These are phyloP conservation scores for Anguilla japonica DNA, from an alignment of 2,113 vertebrate genomes.

Conservation along the genomic window DNA sequence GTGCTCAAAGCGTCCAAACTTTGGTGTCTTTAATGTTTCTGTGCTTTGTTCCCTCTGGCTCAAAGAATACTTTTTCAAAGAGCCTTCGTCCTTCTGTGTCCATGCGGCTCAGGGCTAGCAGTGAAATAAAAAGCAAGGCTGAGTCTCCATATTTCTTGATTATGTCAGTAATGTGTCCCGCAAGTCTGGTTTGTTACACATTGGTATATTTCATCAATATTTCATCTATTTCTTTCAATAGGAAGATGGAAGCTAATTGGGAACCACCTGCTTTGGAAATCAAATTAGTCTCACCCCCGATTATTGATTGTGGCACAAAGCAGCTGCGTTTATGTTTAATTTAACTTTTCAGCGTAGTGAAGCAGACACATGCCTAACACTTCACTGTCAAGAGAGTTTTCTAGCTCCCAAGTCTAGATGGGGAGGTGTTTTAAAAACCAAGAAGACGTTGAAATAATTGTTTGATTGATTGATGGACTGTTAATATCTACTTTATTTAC, in stretches of 20 bases:
- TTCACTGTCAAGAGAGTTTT: background rate
- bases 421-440: background rate
- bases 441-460: background rate
- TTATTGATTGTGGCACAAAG: conserved; percentile 42
- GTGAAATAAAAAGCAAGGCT: conserved; percentile 45
- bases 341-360: background rate
- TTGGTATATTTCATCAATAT: conserved; percentile 33
- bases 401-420: background rate
- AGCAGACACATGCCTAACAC: background rate
- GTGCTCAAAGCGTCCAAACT: background rate
- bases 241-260: conserved; percentile 54
- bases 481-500: background rate
- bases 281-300: conserved; percentile 35
- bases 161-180: conserved; percentile 38
- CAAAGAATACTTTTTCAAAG: no score
- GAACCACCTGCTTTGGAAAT: conserved; percentile 61
- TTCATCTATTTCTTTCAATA: conserved; percentile 41
- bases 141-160: conserved; percentile 55
- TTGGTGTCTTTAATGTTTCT: no score
- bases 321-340: background rate
- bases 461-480: background rate
- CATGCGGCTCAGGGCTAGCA: background rate
- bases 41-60: background rate
- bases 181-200: conserved; percentile 45
- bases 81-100: background rate